These are phyloP conservation scores for Dendrophyllia cribrosa DNA, from an alignment of 64 coral and sea anemone species.

Conservation along the genomic window DNA sequence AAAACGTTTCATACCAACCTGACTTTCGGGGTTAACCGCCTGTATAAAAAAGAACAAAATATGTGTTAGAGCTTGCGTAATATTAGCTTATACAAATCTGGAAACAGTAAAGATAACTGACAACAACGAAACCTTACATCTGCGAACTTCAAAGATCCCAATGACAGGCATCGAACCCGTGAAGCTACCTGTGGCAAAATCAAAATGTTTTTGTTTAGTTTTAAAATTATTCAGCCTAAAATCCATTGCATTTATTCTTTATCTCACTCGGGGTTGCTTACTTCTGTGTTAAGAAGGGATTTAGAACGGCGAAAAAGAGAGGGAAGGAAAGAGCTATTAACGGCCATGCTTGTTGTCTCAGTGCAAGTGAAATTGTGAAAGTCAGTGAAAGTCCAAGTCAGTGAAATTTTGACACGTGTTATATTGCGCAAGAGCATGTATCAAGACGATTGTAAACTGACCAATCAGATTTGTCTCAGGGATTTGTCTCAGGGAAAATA, in stretches of 20 bases:
- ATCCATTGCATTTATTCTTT: not conserved
- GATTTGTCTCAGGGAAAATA: no score
- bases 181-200: not conserved
- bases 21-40: constrained; percentile 27
- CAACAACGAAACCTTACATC: constrained; percentile 13
- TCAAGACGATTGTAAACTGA: not conserved
- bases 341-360: not conserved
- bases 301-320: constrained; percentile 9
- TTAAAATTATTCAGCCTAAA: not conserved
- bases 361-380: not conserved
- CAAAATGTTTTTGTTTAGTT: not conserved
- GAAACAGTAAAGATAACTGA: no score
- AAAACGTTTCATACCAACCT: not conserved
- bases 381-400: not conserved
- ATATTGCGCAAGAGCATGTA: constrained; percentile 52
- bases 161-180: not conserved
- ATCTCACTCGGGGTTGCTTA: not conserved
- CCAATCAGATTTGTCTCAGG: not conserved
- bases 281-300: not conserved
- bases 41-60: not conserved
- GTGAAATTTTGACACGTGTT: constrained; percentile 24
- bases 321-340: not conserved
- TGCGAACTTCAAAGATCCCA: constrained; percentile 7
- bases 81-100: no score
- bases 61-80: no score